phyloP scores from a whole-genome alignment of 2,797 vertebrate genomes.

The Sebastes matsubarae region DNA sequence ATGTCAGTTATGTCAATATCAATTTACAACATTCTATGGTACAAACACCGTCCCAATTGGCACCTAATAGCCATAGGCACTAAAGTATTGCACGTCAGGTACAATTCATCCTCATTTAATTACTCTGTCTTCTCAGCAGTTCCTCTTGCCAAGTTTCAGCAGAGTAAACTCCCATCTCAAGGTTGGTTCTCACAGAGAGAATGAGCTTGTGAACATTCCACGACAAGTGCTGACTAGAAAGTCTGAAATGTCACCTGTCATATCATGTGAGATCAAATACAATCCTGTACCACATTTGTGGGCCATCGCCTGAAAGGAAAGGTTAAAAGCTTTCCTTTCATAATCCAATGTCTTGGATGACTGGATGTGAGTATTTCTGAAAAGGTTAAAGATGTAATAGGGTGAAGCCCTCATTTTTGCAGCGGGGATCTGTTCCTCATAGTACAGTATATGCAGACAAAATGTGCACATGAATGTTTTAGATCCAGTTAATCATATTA shows the following conservation, averaged over 20 bases:
- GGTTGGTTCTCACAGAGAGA: conserved; percentile 66
- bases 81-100: neutral
- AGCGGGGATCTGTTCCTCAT: neutral
- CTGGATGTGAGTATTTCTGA: neutral
- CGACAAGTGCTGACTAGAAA: conserved; percentile 57
- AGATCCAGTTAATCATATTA: neutral
- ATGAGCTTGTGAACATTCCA: conserved; percentile 62
- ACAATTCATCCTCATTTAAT: conserved; percentile 20
- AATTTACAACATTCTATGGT: neutral
- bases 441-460: neutral
- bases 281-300: conserved; percentile 1
- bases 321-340: neutral
- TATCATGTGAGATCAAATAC: conserved; percentile 39
- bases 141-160: conserved; percentile 69
- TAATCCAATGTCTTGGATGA: neutral
- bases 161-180: conserved; percentile 45
- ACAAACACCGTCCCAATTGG: neutral
- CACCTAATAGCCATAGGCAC: neutral
- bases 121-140: neutral
- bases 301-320: neutral
- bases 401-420: neutral
- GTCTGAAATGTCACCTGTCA: conserved; percentile 37
- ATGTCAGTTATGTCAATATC: neutral
- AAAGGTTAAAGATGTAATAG: neutral
- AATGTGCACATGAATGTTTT: neutral